phyloP scores from a whole-genome alignment of 92 coral and sea anemone species.

The Zoanthus sociatus region DNA sequence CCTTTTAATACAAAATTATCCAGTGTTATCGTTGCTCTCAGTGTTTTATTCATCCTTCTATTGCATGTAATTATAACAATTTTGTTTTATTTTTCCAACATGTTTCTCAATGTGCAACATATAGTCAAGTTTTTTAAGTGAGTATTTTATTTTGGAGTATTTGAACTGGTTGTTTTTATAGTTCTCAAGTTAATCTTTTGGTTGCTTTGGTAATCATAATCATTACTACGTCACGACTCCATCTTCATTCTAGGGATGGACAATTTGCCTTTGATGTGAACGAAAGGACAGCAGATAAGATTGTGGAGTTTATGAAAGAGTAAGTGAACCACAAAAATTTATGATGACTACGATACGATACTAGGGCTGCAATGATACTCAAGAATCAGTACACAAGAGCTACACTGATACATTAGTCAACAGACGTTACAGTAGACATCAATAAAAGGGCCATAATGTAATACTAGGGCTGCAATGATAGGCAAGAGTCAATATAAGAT shows the following conservation, averaged over 20 bases:
- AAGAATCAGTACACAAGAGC: too few species aligned
- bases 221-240: background rate
- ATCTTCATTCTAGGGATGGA: conserved; percentile 81
- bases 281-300: conserved; percentile 91
- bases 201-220: background rate
- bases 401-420: too few species aligned
- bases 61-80: too few species aligned
- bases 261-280: conserved; percentile 92
- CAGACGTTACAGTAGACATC: too few species aligned
- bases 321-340: conserved; percentile 47
- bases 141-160: conserved; percentile 36
- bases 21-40: too few species aligned
- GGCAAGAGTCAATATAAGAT: too few species aligned
- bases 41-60: too few species aligned
- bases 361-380: too few species aligned
- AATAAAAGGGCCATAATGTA: too few species aligned
- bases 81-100: background rate
- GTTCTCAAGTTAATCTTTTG: background rate
- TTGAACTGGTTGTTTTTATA: background rate
- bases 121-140: conserved; percentile 98
- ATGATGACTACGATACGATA: too few species aligned
- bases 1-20: too few species aligned
- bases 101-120: conserved; percentile 29
- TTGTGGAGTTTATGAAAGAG: conserved; percentile 98
- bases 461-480: too few species aligned